Evolutionary conservation across 2,888 invertebrate species (phyloP), one percentile per base, ranked within the genome.

Genomic region (Reticulitermes lucifugus): DNA sequence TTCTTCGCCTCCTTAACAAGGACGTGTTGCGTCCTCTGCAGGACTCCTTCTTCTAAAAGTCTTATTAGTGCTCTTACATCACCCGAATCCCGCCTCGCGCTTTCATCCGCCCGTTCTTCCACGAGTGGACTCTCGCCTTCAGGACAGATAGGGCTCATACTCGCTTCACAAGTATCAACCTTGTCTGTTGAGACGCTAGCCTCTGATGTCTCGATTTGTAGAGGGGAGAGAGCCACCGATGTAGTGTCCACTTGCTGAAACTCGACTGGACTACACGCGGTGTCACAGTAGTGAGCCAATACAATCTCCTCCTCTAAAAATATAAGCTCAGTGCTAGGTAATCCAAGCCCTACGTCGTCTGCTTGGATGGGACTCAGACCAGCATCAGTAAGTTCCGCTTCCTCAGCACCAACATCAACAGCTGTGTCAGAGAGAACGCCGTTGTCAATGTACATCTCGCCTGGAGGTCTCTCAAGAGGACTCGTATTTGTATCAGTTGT

Each of bases 51-150:
- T 89, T 94, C 93, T 81, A 93, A 89, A 85, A 91, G 89, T 89
- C 92, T 91, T 73, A 94, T 91, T 89, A 92, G 93, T 25, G 93
- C 92, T 89, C 91, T 93, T 7, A 94, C 94, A 87, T 93, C 93
- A 55, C 93, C 93, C 14, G 92, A 92, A 60, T 91, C 91, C 35
- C 88, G 84, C 59, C 88, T 86, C 60, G 91, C 88, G 46, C 83
- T 84, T 84, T 92, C 91, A 55, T 90, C 35, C 9, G 18, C 88
- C 70, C 77, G 88, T 87, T 79, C 80, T 75, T 80, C 73, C 70
- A 51, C 35, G 18, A 51, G 14, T 29, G 81, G 87, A 86, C 88
- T 89, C 84, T 90, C 90, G 83, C 90, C 90, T 83, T 91, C 90
- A 14, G 90, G 89, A 88, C 90, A 90, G 65, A 93, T 91, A 14